Percentiles rank a stretch among this genome's conserved stretches.
Evolutionary conservation across 2,113 vertebrate species (phyloP).

Genomic region (Paralichthys olivaceus): DNA sequence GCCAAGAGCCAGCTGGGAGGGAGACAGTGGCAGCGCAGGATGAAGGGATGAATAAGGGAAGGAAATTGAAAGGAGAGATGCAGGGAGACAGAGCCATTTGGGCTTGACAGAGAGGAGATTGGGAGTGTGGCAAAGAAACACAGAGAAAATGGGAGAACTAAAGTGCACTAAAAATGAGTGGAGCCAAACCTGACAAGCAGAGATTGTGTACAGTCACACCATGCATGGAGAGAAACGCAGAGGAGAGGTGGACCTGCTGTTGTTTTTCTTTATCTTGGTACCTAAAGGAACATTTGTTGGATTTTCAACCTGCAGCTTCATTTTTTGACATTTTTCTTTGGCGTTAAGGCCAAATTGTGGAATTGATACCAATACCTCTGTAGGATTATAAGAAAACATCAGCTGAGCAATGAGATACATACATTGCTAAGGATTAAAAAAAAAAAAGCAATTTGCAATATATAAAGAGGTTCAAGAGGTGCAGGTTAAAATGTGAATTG

Average conservation of each 20-base stretch:
- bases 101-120: conserved; percentile 42
- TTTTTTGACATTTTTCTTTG: conserved; percentile 4
- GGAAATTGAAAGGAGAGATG: conserved; percentile 32
- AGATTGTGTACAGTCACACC: conserved; percentile 33
- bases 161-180: conserved; percentile 19
- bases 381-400: background rate
- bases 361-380: conserved; percentile 26
- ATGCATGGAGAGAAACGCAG: background rate
- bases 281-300: background rate
- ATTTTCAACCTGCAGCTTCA: background rate
- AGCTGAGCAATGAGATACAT: too few species aligned
- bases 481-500: conserved; percentile 9
- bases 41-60: conserved; percentile 43
- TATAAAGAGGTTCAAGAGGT: background rate
- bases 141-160: conserved; percentile 17
- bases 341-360: background rate
- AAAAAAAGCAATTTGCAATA: background rate
- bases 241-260: background rate
- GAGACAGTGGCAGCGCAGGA: conserved; percentile 38
- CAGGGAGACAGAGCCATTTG: conserved; percentile 45
- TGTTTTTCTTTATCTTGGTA: background rate
- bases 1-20: conserved; percentile 88
- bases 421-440: background rate
- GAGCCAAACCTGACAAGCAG: conserved; percentile 24
- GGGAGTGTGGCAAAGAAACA: conserved; percentile 33